Conservation (phyloP, 2,113 vertebrate species). For the Gopherus flavomarginatus region DNA sequence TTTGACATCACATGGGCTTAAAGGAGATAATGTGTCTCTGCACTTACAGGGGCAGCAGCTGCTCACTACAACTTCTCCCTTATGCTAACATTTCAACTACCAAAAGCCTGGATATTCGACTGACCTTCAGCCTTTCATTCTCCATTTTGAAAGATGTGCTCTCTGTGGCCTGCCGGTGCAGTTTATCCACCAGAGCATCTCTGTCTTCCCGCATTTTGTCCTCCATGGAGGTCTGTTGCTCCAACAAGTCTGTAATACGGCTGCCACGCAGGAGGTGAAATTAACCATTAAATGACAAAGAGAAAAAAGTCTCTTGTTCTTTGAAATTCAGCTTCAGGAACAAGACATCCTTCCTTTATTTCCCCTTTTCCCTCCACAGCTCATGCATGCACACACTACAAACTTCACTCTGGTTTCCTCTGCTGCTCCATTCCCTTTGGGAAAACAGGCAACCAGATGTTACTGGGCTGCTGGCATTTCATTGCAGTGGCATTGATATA, state of each 20-base stretch:
- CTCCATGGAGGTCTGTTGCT: slow-evolving; percentile 82
- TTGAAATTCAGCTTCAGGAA: slow-evolving; percentile 5
- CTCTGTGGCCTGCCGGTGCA: slow-evolving; percentile 84
- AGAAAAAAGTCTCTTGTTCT: not conserved
- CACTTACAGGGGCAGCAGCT: not conserved
- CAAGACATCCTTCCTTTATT: not conserved
- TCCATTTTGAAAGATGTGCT: slow-evolving; percentile 81
- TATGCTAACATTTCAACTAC: not conserved
- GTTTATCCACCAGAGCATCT: slow-evolving; percentile 78
- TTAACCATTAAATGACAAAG: not conserved
- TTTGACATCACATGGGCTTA: not conserved
- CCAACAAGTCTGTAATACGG: slow-evolving; percentile 82
- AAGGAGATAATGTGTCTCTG: not conserved
- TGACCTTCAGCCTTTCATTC: slow-evolving; percentile 90
- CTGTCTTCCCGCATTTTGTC: slow-evolving; percentile 82
- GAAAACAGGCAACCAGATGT: not conserved
- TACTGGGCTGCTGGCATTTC: not conserved
- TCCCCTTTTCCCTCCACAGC: not conserved
- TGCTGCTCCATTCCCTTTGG: not conserved
- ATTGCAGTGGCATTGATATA: not conserved
- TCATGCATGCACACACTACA: not conserved
- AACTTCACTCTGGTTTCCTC: not conserved
- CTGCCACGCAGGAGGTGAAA: slow-evolving; percentile 63
- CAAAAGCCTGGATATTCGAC: not conserved
- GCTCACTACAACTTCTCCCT: not conserved